Evolutionary conservation across 2,113 vertebrate species (phyloP), one percentile per base, ranked within the genome.

Genomic region (Myiopsitta monachus): DNA sequence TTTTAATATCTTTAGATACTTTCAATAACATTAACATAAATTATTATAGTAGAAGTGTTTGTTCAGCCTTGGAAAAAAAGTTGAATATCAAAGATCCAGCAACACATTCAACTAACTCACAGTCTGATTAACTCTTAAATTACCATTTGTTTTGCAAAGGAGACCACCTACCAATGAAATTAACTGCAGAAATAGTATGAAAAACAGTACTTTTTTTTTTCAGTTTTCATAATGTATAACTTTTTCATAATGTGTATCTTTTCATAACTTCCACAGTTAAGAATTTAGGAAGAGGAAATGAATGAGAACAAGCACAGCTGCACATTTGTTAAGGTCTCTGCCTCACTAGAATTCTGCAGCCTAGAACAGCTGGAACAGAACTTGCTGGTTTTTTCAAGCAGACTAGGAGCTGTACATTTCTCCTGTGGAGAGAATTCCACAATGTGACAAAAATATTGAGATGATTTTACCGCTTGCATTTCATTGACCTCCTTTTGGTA

Each of bases 401-500:
- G 26, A 69, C 10, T 18, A 69, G 7, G 21, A 90, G 51, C 28
- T 59, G 23, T 7, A 41, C 9, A 11, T 47, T 61, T 79, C 72
- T 79, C 18, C 70, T 21, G 14, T 2, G 1, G 9, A 80, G 18
- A 63, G 3, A 22, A 74, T 74, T 83, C 59, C 62, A 94, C 9
- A 87, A 14, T 7, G 7, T 18, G 28, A 76, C 46, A 17, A 76
- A 89, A 85, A 57, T 82, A 18, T 4, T 9, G 26, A 63, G 39
- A 76, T 54, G 47, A n/a, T 96, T 98, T 98, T 98, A 99, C 99
- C 95, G 98, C 99, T 96, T 99, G 99, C 99, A 99, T 99, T 96
- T 99, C 99, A 66, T 98, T 99, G 63, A 99, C 84, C 86, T 99
- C 99, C 88, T 99, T 99, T 95, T 99, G 99, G 96, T 99, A 98